These are phyloP conservation scores for Typhlomys cinereus DNA, from an alignment of 2,113 vertebrate genomes.

Conservation along the genomic window DNA sequence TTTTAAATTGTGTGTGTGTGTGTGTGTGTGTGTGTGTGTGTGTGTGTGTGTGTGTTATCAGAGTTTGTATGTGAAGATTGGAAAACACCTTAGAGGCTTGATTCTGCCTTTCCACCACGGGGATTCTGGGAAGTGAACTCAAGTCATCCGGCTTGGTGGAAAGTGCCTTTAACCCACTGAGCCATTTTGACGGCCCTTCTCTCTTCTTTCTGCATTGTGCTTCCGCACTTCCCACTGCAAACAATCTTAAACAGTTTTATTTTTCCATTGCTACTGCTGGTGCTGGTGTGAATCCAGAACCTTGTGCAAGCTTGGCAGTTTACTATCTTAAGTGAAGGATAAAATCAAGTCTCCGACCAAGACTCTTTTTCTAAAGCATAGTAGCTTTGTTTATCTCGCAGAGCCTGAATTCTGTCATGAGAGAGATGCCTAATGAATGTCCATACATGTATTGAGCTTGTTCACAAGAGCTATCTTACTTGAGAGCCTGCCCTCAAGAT, in stretches of 20 bases:
- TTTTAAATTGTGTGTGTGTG: no score
- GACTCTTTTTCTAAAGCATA: background rate
- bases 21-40: no score
- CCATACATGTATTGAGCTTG: background rate
- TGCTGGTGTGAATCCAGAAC: background rate
- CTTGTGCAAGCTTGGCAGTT: background rate
- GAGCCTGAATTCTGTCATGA: background rate
- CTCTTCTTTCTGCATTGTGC: no score
- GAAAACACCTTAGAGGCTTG: no score
- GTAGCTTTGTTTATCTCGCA: background rate
- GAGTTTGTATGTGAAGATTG: no score
- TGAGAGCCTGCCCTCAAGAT: background rate
- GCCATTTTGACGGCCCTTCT: no score
- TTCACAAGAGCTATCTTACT: background rate
- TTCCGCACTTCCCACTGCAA: background rate
- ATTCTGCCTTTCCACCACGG: no score
- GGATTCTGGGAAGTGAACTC: no score
- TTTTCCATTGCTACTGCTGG: background rate
- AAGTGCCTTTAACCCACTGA: no score
- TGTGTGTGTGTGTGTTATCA: no score
- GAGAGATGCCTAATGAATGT: background rate
- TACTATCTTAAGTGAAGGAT: slow-evolving; percentile 2
- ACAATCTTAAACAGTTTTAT: background rate
- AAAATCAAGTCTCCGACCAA: background rate
- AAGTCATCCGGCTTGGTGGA: no score